phyloP scores from a whole-genome alignment of 2,113 vertebrate species.

The Oryzias javanicus region DNA sequence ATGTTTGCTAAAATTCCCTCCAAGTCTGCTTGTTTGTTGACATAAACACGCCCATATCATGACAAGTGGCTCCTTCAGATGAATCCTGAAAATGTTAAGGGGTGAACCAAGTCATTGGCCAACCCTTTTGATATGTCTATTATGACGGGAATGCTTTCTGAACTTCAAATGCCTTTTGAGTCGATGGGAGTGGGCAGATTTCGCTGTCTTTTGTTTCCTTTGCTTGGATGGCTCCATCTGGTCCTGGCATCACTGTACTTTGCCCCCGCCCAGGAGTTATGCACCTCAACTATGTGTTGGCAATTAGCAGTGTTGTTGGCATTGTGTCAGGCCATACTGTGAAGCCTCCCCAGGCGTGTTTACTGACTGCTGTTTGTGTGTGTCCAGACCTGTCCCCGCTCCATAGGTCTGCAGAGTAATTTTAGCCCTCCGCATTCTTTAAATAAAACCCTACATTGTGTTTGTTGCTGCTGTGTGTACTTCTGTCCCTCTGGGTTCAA shows the following conservation, averaged over 20 bases:
- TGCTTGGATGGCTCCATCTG: conserved; percentile 71
- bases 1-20: conserved; percentile 17
- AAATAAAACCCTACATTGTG: background rate
- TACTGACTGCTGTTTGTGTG: conserved; percentile 45
- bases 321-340: conserved; percentile 48
- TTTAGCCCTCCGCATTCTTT: conserved; percentile 18
- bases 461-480: too few relatives aligned
- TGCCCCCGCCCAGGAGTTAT: conserved; percentile 72
- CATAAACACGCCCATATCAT: conserved; percentile 37
- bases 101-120: conserved; percentile 12
- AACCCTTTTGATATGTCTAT: too few relatives aligned
- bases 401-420: conserved; percentile 5
- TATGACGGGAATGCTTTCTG: too few relatives aligned
- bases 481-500: too few relatives aligned
- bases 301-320: conserved; percentile 74
- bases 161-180: conserved; percentile 56
- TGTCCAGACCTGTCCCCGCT: conserved; percentile 6
- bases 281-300: conserved; percentile 72
- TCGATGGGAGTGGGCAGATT: conserved; percentile 63
- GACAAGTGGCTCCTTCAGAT: conserved; percentile 33
- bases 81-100: conserved; percentile 16
- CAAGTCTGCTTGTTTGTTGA: conserved; percentile 30
- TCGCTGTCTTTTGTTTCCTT: conserved; percentile 54
- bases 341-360: conserved; percentile 62
- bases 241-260: conserved; percentile 61